Base-by-base conservation (phyloP, 2,888 invertebrate species). In the Acanthopleura granulata region DNA sequence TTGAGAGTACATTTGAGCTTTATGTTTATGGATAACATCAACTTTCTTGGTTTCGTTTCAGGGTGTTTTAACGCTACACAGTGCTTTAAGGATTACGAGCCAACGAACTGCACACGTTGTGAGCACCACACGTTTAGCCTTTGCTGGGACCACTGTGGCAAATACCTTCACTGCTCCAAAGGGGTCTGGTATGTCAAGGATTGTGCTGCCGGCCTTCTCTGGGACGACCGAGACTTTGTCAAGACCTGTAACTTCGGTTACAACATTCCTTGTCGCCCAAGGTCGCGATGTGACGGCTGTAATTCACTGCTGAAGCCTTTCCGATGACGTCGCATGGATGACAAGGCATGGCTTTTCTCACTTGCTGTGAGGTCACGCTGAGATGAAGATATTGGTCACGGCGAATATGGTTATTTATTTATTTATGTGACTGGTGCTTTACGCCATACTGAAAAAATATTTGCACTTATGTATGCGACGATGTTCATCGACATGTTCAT, bases 121-220 rank as follows among this genome's bases (percentile, higher is more conserved):
- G 66, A 66, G 25, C 66, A 66, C 25, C 25, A 66, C 16, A 27
- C 1, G 16, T 27, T 66, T 27, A 27, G 22, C 15, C 6, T 27
- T 3, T 66, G 66, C 25, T 66, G 29, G 22, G 66, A 66, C 66
- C 66, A 66, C 66, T 66, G 66, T 66, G 66, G 66, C 6, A 66
- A 66, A 66, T 66, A 27, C 29, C 66, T 22, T 6, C 66, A 66
- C 25, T 66, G 66, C 29, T 12, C 9, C 16, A 27, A 27, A 27
- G 66, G 66, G 16, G 29, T 66, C 14, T 66, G 66, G 25, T 25
- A 66, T 14, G 29, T 25, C 15, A 66, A 66, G 25, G 29, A 66
- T 66, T 66, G 66, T 14, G 16, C 22, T 22, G 29, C 29, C 29
- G 66, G 66, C 6, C 29, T 66, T 27, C 66, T 66, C 12, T 66